phyloP scores from a whole-genome alignment of 2,888 invertebrate genomes.

The Lasioglossum pauxillum region DNA sequence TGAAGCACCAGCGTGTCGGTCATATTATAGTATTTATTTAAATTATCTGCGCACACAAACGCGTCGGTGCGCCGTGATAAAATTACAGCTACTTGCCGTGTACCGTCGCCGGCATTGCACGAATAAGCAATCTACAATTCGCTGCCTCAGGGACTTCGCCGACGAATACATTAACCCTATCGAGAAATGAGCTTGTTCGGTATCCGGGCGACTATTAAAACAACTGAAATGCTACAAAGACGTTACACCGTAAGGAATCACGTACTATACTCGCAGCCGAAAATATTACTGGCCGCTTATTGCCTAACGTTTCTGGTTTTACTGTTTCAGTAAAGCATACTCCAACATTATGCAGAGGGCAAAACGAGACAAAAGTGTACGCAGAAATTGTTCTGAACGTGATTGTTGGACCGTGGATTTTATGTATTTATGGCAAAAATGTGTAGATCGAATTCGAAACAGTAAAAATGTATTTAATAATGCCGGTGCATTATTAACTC shows the following conservation, averaged over 20 bases:
- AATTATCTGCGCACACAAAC: constrained; percentile 25
- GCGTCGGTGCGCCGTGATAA: constrained; percentile 22
- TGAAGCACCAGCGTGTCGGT: constrained; percentile 16
- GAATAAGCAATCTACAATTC: constrained; percentile 71
- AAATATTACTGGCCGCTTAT: neutral
- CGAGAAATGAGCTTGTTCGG: constrained; percentile 73
- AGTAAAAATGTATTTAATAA: neutral
- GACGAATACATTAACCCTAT: constrained; percentile 77
- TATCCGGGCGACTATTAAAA: constrained; percentile 65
- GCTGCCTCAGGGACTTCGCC: constrained; percentile 65
- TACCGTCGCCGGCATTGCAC: constrained; percentile 11
- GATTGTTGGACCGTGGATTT: neutral
- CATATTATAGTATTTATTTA: constrained; percentile 46
- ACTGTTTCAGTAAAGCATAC: neutral
- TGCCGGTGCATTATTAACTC: no score
- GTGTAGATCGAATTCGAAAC: neutral
- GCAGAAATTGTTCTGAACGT: neutral
- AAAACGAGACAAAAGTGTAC: neutral
- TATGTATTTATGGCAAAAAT: neutral
- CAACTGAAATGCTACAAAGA: constrained; percentile 2
- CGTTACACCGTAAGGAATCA: constrained; percentile 3
- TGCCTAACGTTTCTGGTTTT: neutral
- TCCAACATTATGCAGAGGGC: neutral
- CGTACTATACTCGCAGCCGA: neutral
- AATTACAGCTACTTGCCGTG: constrained; percentile 48